Evolutionary conservation across 2,888 invertebrate species (phyloP).

Genomic region (Xiphydria camelus): DNA sequence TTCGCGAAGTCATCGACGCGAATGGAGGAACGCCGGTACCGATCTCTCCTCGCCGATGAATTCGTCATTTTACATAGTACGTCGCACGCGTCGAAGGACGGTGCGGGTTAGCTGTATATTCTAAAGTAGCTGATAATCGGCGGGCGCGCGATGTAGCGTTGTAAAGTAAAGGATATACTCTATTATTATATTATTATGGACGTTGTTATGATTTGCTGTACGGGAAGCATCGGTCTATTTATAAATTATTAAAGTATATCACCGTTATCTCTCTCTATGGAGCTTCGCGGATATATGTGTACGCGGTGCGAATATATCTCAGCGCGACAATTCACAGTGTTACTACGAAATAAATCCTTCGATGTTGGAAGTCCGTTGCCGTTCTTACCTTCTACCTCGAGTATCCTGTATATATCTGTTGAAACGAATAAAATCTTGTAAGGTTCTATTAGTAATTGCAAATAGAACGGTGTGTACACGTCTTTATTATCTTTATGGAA

Average conservation of each 20-base stretch:
- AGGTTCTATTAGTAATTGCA: too few species aligned
- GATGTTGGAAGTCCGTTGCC: slow-evolving; percentile 35
- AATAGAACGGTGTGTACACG: too few species aligned
- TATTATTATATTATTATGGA: slow-evolving; percentile 3
- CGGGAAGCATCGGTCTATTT: slow-evolving; percentile 25
- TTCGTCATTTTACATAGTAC: too few species aligned
- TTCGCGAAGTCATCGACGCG: too few species aligned
- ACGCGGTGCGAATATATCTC: slow-evolving; percentile 28
- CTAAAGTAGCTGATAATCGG: slow-evolving; percentile 19
- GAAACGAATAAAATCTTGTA: too few species aligned
- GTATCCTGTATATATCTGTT: too few species aligned
- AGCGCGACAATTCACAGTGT: slow-evolving; percentile 33
- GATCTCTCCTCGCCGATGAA: too few species aligned
- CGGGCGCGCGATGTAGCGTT: slow-evolving; percentile 4
- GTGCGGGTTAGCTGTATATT: slow-evolving; percentile 31
- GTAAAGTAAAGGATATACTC: not conserved
- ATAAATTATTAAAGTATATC: slow-evolving; percentile 13
- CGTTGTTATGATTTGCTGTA: slow-evolving; percentile 10
- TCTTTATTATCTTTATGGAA: too few species aligned
- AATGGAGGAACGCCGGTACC: too few species aligned
- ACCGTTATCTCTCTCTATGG: slow-evolving; percentile 13
- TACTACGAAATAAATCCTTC: slow-evolving; percentile 43
- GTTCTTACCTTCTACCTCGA: not conserved
- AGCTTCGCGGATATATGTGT: slow-evolving; percentile 11
- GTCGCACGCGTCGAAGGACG: slow-evolving; percentile 27